Base-by-base conservation (phyloP, 2,113 vertebrate genomes). In the Bagarius yarrelli region DNA sequence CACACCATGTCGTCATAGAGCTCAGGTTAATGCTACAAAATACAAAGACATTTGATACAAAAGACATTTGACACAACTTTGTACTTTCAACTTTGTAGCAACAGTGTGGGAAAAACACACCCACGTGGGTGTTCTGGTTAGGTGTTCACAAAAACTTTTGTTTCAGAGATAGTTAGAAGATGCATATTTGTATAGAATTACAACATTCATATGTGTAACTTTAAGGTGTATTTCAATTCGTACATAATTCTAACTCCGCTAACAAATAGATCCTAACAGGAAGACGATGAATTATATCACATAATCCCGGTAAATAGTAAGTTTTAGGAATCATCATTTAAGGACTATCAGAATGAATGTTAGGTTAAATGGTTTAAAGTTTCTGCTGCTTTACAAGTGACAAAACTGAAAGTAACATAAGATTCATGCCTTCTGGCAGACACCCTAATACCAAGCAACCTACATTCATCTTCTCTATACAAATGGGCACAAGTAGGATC, bases 131-230 rank as follows among this genome's bases (percentile, higher is more conserved):
- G 36, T 40, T 3, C 3, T 40, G 3, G 36, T 3, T 4, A 40
- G 36, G 3, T 3, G 36, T 40, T 40, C 3, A 40, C 3, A n/a
- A n/a, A n/a, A n/a, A n/a, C n/a, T n/a, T n/a, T 15, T 63, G 71
- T 44, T 40, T 76, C 60, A n/a, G 67, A 75, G 47, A 63, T 44
- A 13, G 16, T 21, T 63, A 76, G 44, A 53, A 52, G 30, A 55
- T 32, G 18, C 13, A 3, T 55, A 55, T 16, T 55, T 69, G 34
- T 19, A 64, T 9, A 11, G 50, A 27, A 23, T 27, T 9, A n/a
- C 44, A 64, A 13, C 9, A 32, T 78, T 50, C 30, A 13, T 55
- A 32, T 23, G 19, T 55, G 47, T 64, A 44, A 64, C 8, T 23
- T 52, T 52, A 16, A 66, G 50, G 47, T 55, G 30, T 64, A 64